Evolutionary conservation across 2,797 vertebrate species (phyloP), one percentile per base, ranked within the genome.

Genomic region (Adrianichthys oophorus): DNA sequence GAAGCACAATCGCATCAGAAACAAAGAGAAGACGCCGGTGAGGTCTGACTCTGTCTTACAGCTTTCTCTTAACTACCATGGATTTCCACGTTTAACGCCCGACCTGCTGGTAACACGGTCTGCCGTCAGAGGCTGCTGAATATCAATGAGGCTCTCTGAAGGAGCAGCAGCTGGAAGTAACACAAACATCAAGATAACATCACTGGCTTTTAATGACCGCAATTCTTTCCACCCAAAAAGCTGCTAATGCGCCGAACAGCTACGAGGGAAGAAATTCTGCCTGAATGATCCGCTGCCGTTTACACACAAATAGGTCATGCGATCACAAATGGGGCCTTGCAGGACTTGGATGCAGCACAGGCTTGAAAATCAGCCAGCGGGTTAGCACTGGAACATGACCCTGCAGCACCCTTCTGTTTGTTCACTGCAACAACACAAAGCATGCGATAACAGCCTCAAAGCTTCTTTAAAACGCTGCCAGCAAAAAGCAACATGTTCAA

Each of bases 291-390:
- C 47, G 59, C 71, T 12, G 29, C 57, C 52, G 61, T 72, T 74
- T 61, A 46, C 26, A 71, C 75, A 76, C 71, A 80, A 68, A 75
- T 64, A 66, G 66, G 79, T 77, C 70, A 74, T 5, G 51, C 56
- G 51, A 18, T 65, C 70, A 58, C 68, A 79, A 80, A 74, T 60
- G 68, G 65, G 58, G 56, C 65, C 59, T 66, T 37, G 46, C 60
- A 55, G 75, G 70, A 66, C 68, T 52, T 4, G 52, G 48, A 58
- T 47, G 50, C 52, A 69, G 62, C 59, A 2, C 0, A 68, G 62
- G 56, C 61, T 69, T 79, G 64, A 69, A 63, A 68, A 76, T 79
- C 54, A 82, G 65, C 78, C 68, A 59, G 49, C 42, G 21, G 68
- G 46, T 78, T 74, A 41, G 70, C 32, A 15, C 60, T 47, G 67